Evolutionary conservation across 2,797 vertebrate genomes (phyloP), one percentile per base, ranked within the genome.

Genomic region (Rallus crepitans): DNA sequence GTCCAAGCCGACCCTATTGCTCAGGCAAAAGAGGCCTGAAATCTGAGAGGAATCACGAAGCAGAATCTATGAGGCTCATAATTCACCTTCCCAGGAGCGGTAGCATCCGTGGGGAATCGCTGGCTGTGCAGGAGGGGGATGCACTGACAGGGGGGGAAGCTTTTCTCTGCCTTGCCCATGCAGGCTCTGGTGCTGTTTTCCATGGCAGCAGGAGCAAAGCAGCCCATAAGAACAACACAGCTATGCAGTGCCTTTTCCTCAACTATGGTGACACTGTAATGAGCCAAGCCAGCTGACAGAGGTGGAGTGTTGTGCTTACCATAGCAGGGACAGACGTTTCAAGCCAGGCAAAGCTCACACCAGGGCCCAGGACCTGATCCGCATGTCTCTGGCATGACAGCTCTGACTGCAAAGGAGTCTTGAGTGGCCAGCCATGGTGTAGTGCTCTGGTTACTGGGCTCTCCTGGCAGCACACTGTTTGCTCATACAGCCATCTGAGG

Each of bases 41-140:
- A 92, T 82, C 77, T 4, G 81, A 96, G 83, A 14, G n/a, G 94
- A 94, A 96, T 95, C 94, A 96, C 23, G 18, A 85, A 96, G 88
- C 92, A 84, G 64, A 79, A 90, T 81, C 70, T 56, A 45, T 7
- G 6, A 82, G 91, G 63, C 63, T 80, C 92, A 92, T 96, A 76
- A 93, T 20, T 96, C 92, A 96, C 86, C 60, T 87, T 80, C 27
- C 93, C 6, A 27, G 70, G 88, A 93, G 88, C 56, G 35, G 63
- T 9, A 78, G 71, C 56, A 63, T 27, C 88, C 6, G 0, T 33
- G 55, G 63, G 90, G 66, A 86, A 76, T 61, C 0, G 1, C 80
- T 66, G 80, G 15, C 7, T 12, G 23, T 19, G 39, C 68, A 87
- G 20, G 25, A 18, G 27, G 21, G 24, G 69, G 79, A 24, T 45